Percentiles rank a stretch among this genome's conserved stretches.
These are phyloP conservation scores for Drosophila falleni DNA, from an alignment of 2,888 invertebrate species.

Conservation along the genomic window DNA sequence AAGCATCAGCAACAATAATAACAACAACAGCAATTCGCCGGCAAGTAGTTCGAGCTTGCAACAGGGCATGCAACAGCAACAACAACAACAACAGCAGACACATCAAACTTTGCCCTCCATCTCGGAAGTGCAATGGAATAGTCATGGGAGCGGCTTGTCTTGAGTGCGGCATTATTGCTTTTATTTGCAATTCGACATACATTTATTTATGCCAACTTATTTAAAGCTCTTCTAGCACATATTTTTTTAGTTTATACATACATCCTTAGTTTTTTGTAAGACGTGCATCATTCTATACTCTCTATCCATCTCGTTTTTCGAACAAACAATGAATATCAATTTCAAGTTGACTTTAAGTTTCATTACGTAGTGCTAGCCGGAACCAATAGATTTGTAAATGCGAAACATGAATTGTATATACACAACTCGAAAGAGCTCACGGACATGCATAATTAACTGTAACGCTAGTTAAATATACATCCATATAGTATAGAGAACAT, in stretches of 20 bases:
- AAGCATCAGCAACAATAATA: constrained; percentile 76
- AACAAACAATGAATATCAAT: constrained; percentile 33
- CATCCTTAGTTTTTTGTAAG: constrained; percentile 37
- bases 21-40: constrained; percentile 73
- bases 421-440: constrained; percentile 66
- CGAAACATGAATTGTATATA: constrained; percentile 59
- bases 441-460: constrained; percentile 53
- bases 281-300: constrained; percentile 15
- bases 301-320: constrained; percentile 6
- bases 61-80: constrained; percentile 64
- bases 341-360: constrained; percentile 44
- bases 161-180: constrained; percentile 77
- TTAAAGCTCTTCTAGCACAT: constrained; percentile 68
- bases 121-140: constrained; percentile 88
- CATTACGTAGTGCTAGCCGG: constrained; percentile 63
- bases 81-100: constrained; percentile 62
- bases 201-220: constrained; percentile 74
- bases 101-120: constrained; percentile 86
- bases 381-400: constrained; percentile 75
- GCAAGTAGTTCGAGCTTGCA: constrained; percentile 60
- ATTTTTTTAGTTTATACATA: constrained; percentile 30
- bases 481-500: constrained; percentile 47
- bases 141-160: constrained; percentile 84
- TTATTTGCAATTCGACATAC: constrained; percentile 65
- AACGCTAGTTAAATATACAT: constrained; percentile 66